A percentile compares a stretch with the other conserved stretches of the same genome.
phyloP scores from a whole-genome alignment of 2,797 vertebrate genomes.

The Staurois parvus region DNA sequence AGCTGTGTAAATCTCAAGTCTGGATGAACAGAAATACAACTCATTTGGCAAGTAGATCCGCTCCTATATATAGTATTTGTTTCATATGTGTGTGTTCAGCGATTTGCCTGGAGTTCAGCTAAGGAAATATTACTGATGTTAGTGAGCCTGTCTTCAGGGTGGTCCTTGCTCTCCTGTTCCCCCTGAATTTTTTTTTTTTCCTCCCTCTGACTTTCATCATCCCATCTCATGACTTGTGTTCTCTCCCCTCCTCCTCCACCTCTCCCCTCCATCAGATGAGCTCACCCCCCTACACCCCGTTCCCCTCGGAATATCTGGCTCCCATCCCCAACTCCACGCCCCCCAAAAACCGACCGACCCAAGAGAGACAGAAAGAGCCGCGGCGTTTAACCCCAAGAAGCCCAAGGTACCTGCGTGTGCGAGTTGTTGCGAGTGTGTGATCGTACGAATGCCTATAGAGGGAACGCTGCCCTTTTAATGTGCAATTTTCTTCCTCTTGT shows the following conservation, averaged over 20 bases:
- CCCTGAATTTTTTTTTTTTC: conserved; percentile 63
- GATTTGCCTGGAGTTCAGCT: too few species aligned
- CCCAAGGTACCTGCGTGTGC: conserved; percentile 73
- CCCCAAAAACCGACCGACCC: conserved; percentile 67
- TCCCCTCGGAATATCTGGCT: conserved; percentile 75
- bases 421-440: conserved; percentile 38
- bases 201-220: conserved; percentile 33
- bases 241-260: conserved; percentile 36
- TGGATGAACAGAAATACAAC: too few species aligned
- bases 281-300: conserved; percentile 71
- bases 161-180: background rate
- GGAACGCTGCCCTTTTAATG: background rate
- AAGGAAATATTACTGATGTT: too few species aligned
- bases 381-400: conserved; percentile 70
- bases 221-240: conserved; percentile 60
- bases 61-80: too few species aligned
- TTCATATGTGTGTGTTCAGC: too few species aligned
- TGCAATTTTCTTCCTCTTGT: background rate
- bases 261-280: conserved; percentile 62
- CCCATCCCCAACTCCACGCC: conserved; percentile 70
- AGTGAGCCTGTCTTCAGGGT: background rate
- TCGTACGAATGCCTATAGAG: background rate
- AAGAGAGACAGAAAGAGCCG: conserved; percentile 74
- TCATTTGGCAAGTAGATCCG: too few species aligned
- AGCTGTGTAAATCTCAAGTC: too few species aligned